A percentile compares a stretch with the other conserved stretches of the same genome.
Evolutionary conservation across 2,113 vertebrate species (phyloP).

Genomic region (Elephantulus edwardii): DNA sequence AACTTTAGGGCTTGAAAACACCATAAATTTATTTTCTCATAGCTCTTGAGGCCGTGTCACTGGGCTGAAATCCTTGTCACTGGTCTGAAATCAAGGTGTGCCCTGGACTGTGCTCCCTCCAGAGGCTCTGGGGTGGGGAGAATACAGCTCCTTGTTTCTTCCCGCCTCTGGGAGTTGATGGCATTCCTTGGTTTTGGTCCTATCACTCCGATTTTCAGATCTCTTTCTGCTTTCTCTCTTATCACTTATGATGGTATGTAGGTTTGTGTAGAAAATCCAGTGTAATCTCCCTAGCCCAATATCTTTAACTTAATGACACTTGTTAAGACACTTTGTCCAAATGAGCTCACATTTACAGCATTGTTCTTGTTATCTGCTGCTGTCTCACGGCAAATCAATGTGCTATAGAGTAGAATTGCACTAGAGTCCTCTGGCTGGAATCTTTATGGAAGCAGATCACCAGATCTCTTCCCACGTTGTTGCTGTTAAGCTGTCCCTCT

Average conservation of each 20-base stretch:
- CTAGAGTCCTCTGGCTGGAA: not conserved
- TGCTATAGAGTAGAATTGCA: not conserved
- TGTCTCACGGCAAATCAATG: not conserved
- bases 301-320: not conserved
- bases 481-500: too few relatives aligned
- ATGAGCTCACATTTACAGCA: not conserved
- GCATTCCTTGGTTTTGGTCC: not conserved
- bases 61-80: not conserved
- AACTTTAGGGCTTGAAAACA: not conserved
- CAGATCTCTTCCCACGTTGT: too few relatives aligned
- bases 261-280: not conserved
- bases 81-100: not conserved
- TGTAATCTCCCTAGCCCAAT: not conserved
- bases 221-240: not conserved
- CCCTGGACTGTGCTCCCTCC: not conserved
- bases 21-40: not conserved
- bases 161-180: not conserved
- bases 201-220: not conserved
- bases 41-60: not conserved
- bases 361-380: too few relatives aligned
- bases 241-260: not conserved
- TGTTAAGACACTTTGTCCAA: not conserved
- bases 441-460: not conserved
- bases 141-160: not conserved
- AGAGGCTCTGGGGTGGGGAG: not conserved